Evolutionary conservation across 2,797 vertebrate genomes (phyloP).

Genomic region (Peromyscus aztecus): DNA sequence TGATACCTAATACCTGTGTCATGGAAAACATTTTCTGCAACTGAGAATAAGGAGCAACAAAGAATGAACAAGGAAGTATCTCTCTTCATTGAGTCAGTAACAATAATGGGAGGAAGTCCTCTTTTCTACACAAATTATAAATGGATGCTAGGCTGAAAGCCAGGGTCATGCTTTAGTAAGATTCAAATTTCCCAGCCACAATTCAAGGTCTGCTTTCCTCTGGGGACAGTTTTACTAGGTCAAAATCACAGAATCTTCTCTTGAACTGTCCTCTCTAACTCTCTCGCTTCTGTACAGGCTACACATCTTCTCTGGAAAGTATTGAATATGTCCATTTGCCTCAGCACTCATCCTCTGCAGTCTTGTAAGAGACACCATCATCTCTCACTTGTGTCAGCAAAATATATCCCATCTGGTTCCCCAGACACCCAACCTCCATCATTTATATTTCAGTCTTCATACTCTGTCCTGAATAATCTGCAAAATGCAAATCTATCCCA

Average conservation of each 20-base stretch:
- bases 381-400: neutral
- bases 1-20: neutral
- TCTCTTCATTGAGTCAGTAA: neutral
- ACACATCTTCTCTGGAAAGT: neutral
- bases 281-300: neutral
- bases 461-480: neutral
- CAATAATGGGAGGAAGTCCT: neutral
- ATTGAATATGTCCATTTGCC: neutral
- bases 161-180: neutral
- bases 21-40: neutral
- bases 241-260: neutral
- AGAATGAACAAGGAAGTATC: constrained; percentile 24
- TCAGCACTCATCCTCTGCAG: neutral
- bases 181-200: constrained; percentile 7
- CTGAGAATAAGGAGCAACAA: neutral
- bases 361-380: neutral
- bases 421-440: neutral
- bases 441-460: neutral
- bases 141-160: constrained; percentile 1
- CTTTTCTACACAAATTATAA: neutral
- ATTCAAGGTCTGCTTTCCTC: neutral
- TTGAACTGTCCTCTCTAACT: neutral
- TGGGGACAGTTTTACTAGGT: neutral
- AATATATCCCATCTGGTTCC: neutral
- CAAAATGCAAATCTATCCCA: neutral